Base-by-base conservation (phyloP, 1,140 invertebrate genomes). In the Venturia canescens region DNA sequence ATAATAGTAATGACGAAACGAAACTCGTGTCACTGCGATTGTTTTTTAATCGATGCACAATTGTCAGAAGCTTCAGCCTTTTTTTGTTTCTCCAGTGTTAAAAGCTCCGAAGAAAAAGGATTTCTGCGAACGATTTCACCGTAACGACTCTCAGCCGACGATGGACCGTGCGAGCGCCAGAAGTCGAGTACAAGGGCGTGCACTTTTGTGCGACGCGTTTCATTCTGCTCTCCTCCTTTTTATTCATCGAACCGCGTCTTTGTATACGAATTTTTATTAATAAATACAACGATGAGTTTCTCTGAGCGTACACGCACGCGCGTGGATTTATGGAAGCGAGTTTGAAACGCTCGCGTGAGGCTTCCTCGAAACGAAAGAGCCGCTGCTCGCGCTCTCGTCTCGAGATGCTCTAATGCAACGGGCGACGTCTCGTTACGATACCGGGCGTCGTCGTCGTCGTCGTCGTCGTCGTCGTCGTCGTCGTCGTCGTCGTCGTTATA, bases 401-500 rank as follows among this genome's bases (percentile, higher is more conserved):
- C 23, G 27, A 66, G 23, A 44, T 11, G 11, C 38, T 44, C 38
- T 9, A 44, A 9, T 44, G 38, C 38, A 44, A 44, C 38, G 7
- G 38, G 38, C 38, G 38, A 44, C 60, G 60, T 23, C 13, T 23
- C 23, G 23, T 66, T 15, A 13, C 60, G 60, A 23, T 66, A 66
- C 60, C 0, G 60, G 60, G 60, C 60, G 60, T 66, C 60, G 16
- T n/a, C n/a, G n/a, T n/a, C n/a, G n/a, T n/a, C n/a, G n/a, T n/a
- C n/a, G n/a, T n/a, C n/a, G n/a, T n/a, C n/a, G n/a, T n/a, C n/a
- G n/a, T n/a, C n/a, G n/a, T n/a, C n/a, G n/a, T n/a, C n/a, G n/a
- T n/a, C n/a, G n/a, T n/a, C n/a, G n/a, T n/a, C 60, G 60, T 66
- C 60, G 16, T 66, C 60, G 60, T 66, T 27, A 66, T 66, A 15